Evolutionary conservation across 2,888 invertebrate genomes (phyloP).

Genomic region (Poecilus cupreus): DNA sequence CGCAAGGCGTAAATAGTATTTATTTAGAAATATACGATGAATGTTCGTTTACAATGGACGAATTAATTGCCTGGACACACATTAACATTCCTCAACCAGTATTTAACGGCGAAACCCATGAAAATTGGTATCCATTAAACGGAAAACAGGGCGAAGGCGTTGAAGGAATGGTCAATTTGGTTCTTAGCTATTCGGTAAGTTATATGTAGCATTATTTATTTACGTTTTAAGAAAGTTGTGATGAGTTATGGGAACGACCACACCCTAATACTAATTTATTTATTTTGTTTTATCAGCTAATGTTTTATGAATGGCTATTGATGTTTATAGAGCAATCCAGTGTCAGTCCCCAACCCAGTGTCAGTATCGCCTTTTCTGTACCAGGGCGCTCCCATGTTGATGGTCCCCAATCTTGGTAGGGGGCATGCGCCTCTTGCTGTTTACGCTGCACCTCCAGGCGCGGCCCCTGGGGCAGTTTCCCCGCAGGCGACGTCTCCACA

Average conservation of each 20-base stretch:
- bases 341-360: not conserved
- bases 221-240: no score
- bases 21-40: conserved; percentile 98
- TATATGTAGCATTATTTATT: conserved; percentile 35
- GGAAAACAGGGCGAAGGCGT: conserved; percentile 96
- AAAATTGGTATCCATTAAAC: conserved; percentile 95
- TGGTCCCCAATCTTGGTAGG: conserved; percentile 78
- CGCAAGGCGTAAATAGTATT: conserved; percentile 90
- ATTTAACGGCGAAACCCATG: conserved; percentile 90
- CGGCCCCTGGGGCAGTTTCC: conserved; percentile 63
- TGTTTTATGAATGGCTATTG: conserved; percentile 49
- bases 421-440: conserved; percentile 76
- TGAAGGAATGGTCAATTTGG: conserved; percentile 95
- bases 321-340: conserved; percentile 42
- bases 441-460: conserved; percentile 68
- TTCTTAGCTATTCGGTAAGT: conserved; percentile 86
- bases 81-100: conserved; percentile 90
- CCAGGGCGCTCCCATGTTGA: conserved; percentile 77
- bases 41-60: conserved; percentile 96
- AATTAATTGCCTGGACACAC: conserved; percentile 95
- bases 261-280: not conserved
- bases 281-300: not conserved
- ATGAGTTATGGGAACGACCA: not conserved
- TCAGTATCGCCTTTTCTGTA: conserved; percentile 74
- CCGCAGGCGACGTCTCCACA: conserved; percentile 67